Evolutionary conservation across 2,113 vertebrate genomes (phyloP).

Genomic region (Pterocles burchelli): DNA sequence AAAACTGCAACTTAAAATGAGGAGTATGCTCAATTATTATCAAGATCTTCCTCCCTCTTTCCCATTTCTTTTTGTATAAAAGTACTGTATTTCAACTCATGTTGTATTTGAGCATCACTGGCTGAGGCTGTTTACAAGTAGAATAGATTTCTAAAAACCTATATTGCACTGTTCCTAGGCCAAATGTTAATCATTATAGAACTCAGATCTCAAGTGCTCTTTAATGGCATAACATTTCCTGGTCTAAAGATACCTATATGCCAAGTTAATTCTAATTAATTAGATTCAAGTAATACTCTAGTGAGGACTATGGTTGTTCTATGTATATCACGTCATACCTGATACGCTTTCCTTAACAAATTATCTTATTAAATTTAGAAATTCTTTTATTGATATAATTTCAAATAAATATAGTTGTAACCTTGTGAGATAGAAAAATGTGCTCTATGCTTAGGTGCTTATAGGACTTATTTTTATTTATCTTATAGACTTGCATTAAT

Average conservation of each 20-base stretch:
- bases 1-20: neutral
- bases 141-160: neutral
- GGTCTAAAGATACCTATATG: neutral
- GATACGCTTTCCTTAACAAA: neutral
- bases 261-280: neutral
- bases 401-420: neutral
- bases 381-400: neutral
- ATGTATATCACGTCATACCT: neutral
- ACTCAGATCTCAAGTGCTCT: neutral
- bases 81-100: neutral
- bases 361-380: neutral
- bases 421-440: neutral
- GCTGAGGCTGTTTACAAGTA: neutral
- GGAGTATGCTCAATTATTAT: neutral
- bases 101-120: neutral
- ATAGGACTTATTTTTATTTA: neutral
- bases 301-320: neutral
- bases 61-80: neutral
- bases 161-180: neutral
- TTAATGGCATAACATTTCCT: neutral
- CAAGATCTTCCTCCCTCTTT: neutral
- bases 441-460: neutral
- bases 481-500: neutral
- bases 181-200: accelerated
- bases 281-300: neutral